These are phyloP conservation scores for Rhynchopsitta pachyrhyncha DNA, from an alignment of 2,113 vertebrate species.

Conservation along the genomic window DNA sequence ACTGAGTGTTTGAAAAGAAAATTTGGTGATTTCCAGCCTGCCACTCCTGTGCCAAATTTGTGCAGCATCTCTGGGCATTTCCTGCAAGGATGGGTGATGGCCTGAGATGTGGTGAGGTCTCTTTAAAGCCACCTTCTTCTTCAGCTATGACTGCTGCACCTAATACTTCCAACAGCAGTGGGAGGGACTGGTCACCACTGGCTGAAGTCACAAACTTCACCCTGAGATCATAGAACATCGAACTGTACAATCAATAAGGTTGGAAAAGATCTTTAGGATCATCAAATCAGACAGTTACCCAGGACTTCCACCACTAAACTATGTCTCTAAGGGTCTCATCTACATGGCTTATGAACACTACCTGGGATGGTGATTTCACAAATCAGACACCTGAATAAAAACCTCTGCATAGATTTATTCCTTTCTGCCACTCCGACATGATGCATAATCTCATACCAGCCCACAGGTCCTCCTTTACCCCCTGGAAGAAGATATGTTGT, in stretches of 20 bases:
- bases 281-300: neutral
- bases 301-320: neutral
- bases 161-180: rapidly evolving
- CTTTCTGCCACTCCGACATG: neutral
- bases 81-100: rapidly evolving
- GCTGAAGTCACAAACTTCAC: neutral
- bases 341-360: neutral
- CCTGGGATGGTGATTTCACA: neutral
- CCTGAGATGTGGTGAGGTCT: neutral
- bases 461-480: neutral
- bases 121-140: neutral
- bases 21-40: neutral
- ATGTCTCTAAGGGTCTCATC: neutral
- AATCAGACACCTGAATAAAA: neutral
- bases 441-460: neutral
- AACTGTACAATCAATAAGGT: neutral
- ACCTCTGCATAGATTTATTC: neutral
- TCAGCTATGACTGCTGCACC: neutral
- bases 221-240: neutral
- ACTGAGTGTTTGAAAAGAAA: neutral
- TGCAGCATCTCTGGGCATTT: rapidly evolving
- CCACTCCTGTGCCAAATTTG: rapidly evolving
- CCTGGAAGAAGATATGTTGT: neutral
- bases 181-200: rapidly evolving
- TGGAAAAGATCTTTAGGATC: neutral